Evolutionary conservation across 2,113 vertebrate genomes (phyloP).

Genomic region (Dolichotis patagonum): DNA sequence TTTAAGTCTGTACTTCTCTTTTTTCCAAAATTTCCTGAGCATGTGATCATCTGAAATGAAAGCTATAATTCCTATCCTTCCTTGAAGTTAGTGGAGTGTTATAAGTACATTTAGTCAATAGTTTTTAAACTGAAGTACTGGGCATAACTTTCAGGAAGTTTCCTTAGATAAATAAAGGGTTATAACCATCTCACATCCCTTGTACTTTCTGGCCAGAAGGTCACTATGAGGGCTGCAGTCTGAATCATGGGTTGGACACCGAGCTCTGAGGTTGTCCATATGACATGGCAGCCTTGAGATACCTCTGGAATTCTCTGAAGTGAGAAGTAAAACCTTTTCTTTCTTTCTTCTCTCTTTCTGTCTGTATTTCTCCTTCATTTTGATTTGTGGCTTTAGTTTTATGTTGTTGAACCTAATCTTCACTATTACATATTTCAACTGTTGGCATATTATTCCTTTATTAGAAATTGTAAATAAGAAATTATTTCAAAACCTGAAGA

Average conservation of each 20-base stretch:
- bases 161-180: neutral
- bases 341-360: neutral
- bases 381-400: neutral
- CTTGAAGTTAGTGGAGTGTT: neutral
- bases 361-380: neutral
- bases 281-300: neutral
- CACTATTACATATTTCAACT: constrained; percentile 56
- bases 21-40: neutral
- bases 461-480: constrained; percentile 85
- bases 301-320: constrained; percentile 50
- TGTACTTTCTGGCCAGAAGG: constrained; percentile 3
- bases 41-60: neutral
- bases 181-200: neutral
- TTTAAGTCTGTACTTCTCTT: neutral
- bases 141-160: neutral
- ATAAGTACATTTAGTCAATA: neutral
- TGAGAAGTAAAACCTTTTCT: neutral
- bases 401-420: constrained; percentile 7
- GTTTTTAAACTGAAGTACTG: neutral
- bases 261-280: neutral
- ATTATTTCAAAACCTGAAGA: constrained; percentile 88
- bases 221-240: neutral
- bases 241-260: neutral
- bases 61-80: neutral
- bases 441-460: constrained; percentile 81